Percentiles rank a stretch among this genome's conserved stretches.
phyloP scores from a whole-genome alignment of 2,888 invertebrate species.

The Hyles lineata region DNA sequence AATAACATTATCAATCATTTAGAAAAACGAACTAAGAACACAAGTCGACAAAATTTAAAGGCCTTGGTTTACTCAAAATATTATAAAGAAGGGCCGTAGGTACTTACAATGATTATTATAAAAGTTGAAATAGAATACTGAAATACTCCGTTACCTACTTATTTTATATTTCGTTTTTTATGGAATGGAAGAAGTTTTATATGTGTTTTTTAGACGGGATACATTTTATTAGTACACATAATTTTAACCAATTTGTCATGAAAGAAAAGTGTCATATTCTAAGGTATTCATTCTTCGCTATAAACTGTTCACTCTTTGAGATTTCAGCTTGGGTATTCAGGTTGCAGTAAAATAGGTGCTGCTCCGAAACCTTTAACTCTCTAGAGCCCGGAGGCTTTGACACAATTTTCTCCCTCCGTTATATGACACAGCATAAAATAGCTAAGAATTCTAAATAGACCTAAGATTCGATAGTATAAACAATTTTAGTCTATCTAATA shows the following conservation, averaged over 20 bases:
- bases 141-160: not conserved
- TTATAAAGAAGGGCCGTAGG: not conserved
- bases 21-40: not conserved
- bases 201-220: no score
- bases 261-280: no score
- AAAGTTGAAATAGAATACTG: not conserved
- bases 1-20: not conserved
- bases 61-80: not conserved
- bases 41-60: not conserved
- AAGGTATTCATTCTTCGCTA: no score
- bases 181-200: no score
- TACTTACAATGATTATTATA: not conserved
- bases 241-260: no score
- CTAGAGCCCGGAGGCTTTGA: not conserved
- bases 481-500: constrained; percentile 18
- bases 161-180: no score
- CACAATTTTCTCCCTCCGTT: not conserved
- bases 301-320: no score
- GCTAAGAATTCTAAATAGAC: constrained; percentile 1
- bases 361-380: not conserved
- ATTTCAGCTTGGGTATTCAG: no score
- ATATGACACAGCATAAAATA: not conserved
- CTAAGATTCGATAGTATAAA: constrained; percentile 8
- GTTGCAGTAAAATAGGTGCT: no score
- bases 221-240: no score